These are phyloP conservation scores for Rhadinocentrus ornatus DNA, from an alignment of 2,797 vertebrate genomes.

Conservation along the genomic window DNA sequence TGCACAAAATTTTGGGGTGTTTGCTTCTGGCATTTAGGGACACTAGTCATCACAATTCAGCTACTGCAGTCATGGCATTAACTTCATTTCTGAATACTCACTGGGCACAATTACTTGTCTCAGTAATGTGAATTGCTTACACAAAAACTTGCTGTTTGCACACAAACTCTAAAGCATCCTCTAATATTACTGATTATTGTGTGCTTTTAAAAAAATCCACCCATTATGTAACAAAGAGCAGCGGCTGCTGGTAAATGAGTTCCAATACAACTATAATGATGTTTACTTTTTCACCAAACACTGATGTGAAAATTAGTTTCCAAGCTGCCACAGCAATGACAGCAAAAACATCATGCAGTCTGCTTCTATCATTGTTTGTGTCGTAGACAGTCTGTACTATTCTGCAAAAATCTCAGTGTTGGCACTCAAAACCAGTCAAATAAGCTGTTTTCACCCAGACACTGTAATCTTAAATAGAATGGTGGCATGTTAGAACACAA, in stretches of 20 bases:
- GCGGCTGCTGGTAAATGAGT: slow-evolving; percentile 21
- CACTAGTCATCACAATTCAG: slow-evolving; percentile 54
- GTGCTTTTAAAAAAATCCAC: slow-evolving; percentile 45
- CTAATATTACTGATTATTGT: slow-evolving; percentile 41
- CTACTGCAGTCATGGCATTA: slow-evolving; percentile 28
- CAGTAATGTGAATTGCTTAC: slow-evolving; percentile 24
- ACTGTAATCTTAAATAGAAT: not conserved
- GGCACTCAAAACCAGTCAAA: not conserved
- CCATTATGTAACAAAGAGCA: slow-evolving; percentile 36
- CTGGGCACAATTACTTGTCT: slow-evolving; percentile 23
- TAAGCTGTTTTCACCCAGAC: not conserved
- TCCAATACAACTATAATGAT: slow-evolving; percentile 6
- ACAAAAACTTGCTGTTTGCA: slow-evolving; percentile 33
- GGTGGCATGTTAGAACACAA: too few relatives aligned
- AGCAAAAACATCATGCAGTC: slow-evolving; percentile 11
- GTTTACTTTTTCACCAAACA: slow-evolving; percentile 3
- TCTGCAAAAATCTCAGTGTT: not conserved
- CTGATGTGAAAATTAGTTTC: slow-evolving; percentile 20
- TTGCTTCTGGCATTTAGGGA: slow-evolving; percentile 47
- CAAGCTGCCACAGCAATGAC: slow-evolving; percentile 4
- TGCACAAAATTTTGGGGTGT: slow-evolving; percentile 46
- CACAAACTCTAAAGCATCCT: slow-evolving; percentile 31
- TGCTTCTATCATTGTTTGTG: not conserved
- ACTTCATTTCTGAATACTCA: slow-evolving; percentile 25
- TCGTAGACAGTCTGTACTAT: not conserved